Evolutionary conservation across 2,797 vertebrate species (phyloP).

Genomic region (Stomatorhinus walkeri): DNA sequence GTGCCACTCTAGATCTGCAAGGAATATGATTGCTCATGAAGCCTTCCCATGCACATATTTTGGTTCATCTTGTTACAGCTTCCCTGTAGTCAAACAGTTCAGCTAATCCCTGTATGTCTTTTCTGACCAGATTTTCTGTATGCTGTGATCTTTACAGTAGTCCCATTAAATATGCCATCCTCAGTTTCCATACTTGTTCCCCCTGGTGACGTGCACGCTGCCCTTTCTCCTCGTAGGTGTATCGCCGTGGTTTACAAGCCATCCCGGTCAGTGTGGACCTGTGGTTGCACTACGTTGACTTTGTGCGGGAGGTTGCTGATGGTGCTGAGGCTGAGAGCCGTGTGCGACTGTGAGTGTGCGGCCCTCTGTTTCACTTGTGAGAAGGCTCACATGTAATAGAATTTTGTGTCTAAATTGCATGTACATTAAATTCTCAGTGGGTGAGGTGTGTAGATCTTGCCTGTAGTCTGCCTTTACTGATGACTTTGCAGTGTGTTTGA

Average conservation of each 20-base stretch:
- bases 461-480: not conserved
- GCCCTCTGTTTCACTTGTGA: not conserved
- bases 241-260: constrained; percentile 90
- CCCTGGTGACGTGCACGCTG: not conserved
- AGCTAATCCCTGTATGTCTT: not conserved
- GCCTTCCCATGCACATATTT: not conserved
- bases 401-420: not conserved
- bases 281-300: constrained; percentile 96
- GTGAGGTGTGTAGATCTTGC: not conserved
- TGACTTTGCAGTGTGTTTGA: constrained; percentile 58
- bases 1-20: not conserved
- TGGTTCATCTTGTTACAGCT: not conserved
- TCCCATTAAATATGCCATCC: not conserved
- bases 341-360: constrained; percentile 77
- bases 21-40: not conserved
- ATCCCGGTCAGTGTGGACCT: constrained; percentile 97
- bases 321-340: constrained; percentile 75
- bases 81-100: not conserved
- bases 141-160: not conserved
- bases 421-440: not conserved
- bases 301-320: constrained; percentile 89
- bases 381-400: not conserved
- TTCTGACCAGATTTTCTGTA: not conserved
- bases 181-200: not conserved
- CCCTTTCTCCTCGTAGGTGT: constrained; percentile 69